Conservation (phyloP, 2,113 vertebrate species). For the Lamprologus tigripictilis region DNA sequence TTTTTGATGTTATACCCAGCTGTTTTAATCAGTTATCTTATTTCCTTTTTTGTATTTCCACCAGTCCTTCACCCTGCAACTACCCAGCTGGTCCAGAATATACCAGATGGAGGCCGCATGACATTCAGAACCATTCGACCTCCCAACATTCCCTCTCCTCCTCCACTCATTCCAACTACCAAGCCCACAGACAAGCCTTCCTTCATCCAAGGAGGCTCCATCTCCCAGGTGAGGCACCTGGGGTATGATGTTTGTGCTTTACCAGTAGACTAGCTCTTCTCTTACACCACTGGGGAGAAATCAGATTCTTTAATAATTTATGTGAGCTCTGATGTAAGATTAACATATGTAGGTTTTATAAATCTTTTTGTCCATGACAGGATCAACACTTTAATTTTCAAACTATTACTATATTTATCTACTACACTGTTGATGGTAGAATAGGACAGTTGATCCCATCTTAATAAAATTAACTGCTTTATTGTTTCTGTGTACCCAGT, state of each 20-base stretch:
- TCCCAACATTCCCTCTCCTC: slow-evolving; percentile 82
- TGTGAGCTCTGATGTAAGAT: neutral
- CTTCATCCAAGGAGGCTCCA: slow-evolving; percentile 96
- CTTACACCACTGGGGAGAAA: neutral
- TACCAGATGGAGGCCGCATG: slow-evolving; percentile 85
- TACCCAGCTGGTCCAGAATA: slow-evolving; percentile 84
- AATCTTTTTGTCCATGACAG: neutral
- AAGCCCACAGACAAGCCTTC: slow-evolving; percentile 97
- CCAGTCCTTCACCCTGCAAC: slow-evolving; percentile 90
- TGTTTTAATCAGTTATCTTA: neutral
- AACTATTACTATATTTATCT: neutral
- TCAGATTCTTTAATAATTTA: neutral
- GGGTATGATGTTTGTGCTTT: too few relatives aligned
- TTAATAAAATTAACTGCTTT: neutral
- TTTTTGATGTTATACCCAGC: neutral
- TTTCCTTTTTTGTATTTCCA: neutral
- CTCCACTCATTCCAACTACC: slow-evolving; percentile 97
- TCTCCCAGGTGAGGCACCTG: slow-evolving; percentile 83
- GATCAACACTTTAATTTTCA: neutral
- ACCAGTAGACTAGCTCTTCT: neutral
- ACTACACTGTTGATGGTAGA: neutral
- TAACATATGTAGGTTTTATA: neutral
- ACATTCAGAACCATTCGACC: slow-evolving; percentile 87
- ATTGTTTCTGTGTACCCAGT: neutral
- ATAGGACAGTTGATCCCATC: neutral